phyloP scores from a whole-genome alignment of 2,888 invertebrate genomes.

The Eustalomyia histrio region DNA sequence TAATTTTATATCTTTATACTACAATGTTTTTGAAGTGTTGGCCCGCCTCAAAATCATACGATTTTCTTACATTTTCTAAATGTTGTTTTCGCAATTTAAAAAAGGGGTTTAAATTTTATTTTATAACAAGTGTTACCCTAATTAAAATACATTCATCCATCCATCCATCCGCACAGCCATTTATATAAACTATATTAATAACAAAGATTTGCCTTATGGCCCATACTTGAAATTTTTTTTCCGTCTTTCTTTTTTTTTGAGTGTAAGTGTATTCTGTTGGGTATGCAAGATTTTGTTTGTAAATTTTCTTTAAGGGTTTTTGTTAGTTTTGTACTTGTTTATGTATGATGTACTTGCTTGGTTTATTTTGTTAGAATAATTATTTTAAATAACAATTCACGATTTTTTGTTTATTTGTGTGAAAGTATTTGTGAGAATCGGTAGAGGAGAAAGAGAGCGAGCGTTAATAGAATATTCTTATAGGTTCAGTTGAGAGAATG shows the following conservation, averaged over 20 bases:
- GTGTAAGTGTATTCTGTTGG: slow-evolving; percentile 11
- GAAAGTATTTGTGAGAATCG: neutral
- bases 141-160: neutral
- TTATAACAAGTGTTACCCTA: neutral
- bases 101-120: no score
- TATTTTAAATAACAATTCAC: slow-evolving; percentile 39
- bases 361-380: slow-evolving; percentile 40
- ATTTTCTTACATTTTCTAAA: no score
- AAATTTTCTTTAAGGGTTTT: slow-evolving; percentile 9
- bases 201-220: slow-evolving; percentile 35
- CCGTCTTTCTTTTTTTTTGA: neutral
- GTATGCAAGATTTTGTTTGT: slow-evolving; percentile 1
- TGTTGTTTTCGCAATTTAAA: no score
- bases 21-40: no score
- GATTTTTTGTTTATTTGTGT: neutral
- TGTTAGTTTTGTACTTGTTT: slow-evolving; percentile 16
- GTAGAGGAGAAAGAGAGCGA: neutral
- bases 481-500: neutral
- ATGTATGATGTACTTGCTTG: neutral
- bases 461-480: no score
- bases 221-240: slow-evolving; percentile 9
- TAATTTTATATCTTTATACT: no score
- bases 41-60: no score
- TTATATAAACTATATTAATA: slow-evolving; percentile 27
- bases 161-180: neutral